Conservation (phyloP, 2,113 vertebrate genomes). For the Phaethon lepturus region DNA sequence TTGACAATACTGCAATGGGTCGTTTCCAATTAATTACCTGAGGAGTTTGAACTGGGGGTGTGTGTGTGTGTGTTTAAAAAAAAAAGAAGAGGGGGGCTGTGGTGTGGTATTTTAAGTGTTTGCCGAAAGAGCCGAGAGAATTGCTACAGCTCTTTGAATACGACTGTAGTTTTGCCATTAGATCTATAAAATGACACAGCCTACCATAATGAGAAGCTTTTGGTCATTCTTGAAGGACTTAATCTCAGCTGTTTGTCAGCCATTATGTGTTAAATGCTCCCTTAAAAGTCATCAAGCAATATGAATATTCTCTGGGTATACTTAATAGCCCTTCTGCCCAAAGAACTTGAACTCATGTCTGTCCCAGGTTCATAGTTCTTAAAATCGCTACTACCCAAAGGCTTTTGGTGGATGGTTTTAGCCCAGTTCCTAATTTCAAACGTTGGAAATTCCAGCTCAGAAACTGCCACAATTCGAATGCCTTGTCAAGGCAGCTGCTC, state of each 20-base stretch:
- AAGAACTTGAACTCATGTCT: not conserved
- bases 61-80: too few relatives aligned
- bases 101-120: not conserved
- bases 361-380: not conserved
- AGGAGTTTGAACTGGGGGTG: not conserved
- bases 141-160: not conserved
- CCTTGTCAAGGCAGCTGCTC: slow-evolving; percentile 38
- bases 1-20: slow-evolving; percentile 29
- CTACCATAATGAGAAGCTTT: not conserved
- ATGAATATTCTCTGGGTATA: not conserved
- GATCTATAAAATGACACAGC: not conserved
- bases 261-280: not conserved
- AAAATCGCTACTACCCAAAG: not conserved
- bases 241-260: not conserved
- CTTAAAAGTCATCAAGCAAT: not conserved
- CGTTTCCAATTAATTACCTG: slow-evolving; percentile 56
- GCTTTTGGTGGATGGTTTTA: slow-evolving; percentile 15
- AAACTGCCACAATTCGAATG: slow-evolving; percentile 20
- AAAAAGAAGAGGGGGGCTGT: not conserved
- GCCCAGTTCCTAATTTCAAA: slow-evolving; percentile 37
- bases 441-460: slow-evolving; percentile 58
- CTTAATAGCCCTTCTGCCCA: not conserved
- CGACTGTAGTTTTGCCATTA: not conserved
- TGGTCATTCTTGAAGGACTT: not conserved
- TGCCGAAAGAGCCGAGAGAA: not conserved